Conservation (phyloP, 2,888 invertebrate species). For the Agrotis ipsilon region DNA sequence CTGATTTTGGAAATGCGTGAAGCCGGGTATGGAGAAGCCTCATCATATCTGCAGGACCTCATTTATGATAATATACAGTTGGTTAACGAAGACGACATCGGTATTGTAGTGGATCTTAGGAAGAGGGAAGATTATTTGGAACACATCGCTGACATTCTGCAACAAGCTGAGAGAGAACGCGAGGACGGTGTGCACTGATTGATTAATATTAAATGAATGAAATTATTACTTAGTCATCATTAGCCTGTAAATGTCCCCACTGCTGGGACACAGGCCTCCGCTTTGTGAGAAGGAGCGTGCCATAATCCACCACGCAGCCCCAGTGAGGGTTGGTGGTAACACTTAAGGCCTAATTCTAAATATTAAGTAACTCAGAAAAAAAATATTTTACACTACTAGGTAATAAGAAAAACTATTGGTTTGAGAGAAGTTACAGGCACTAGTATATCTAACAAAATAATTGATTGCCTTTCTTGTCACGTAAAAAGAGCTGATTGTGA, state of each 20-base stretch:
- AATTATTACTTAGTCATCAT: no score
- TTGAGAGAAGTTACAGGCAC: neutral
- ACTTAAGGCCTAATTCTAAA: neutral
- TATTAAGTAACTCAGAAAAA: neutral
- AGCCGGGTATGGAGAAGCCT: constrained; percentile 85
- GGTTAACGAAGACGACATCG: constrained; percentile 87
- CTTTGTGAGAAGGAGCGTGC: no score
- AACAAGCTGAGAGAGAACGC: constrained; percentile 80
- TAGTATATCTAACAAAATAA: neutral
- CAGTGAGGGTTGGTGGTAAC: no score
- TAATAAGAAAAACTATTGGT: no score
- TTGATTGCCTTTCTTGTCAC: neutral
- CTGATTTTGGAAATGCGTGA: constrained; percentile 90
- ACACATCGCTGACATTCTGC: constrained; percentile 77
- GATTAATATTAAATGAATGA: neutral
- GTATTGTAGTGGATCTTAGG: constrained; percentile 85
- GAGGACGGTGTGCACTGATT: constrained; percentile 75
- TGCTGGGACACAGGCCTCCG: no score
- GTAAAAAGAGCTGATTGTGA: neutral
- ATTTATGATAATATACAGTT: constrained; percentile 90
- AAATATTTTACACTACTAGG: neutral
- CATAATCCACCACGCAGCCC: no score
- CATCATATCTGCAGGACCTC: constrained; percentile 88
- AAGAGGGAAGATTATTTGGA: constrained; percentile 80
- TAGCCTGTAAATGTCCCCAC: no score